These are phyloP conservation scores for Halcyon smyrnensis DNA, from an alignment of 2,797 vertebrate genomes.

Conservation along the genomic window DNA sequence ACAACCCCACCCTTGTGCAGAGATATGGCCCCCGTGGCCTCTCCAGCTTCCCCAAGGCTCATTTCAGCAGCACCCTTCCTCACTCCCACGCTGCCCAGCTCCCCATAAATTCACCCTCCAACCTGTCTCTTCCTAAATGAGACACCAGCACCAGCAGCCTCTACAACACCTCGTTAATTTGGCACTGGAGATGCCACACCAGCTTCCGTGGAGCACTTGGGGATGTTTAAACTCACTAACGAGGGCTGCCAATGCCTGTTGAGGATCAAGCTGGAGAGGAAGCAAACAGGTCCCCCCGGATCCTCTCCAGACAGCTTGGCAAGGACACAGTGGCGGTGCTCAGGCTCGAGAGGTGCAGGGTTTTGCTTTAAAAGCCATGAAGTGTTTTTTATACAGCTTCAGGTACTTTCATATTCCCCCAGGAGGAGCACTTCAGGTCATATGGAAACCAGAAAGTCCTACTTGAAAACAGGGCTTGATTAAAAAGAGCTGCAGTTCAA, in stretches of 20 bases:
- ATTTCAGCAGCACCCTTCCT: background rate
- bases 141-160: background rate
- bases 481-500: constrained; percentile 59
- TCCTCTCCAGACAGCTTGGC: constrained; percentile 2
- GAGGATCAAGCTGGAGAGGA: background rate
- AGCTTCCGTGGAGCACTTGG: background rate
- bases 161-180: background rate
- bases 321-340: background rate
- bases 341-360: constrained; percentile 2
- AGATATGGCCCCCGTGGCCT: background rate
- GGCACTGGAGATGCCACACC: background rate
- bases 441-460: constrained; percentile 55
- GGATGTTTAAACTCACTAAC: background rate
- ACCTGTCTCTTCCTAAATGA: background rate
- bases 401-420: constrained; percentile 48
- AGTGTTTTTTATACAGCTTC: constrained; percentile 37
- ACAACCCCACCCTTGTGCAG: background rate
- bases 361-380: constrained; percentile 43
- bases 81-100: background rate
- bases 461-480: constrained; percentile 68
- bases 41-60: constrained; percentile 1
- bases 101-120: background rate
- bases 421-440: constrained; percentile 64
- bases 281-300: background rate
- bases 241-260: background rate